These are phyloP conservation scores for Cyclura pinguis DNA, from an alignment of 2,797 vertebrate genomes.

Conservation along the genomic window DNA sequence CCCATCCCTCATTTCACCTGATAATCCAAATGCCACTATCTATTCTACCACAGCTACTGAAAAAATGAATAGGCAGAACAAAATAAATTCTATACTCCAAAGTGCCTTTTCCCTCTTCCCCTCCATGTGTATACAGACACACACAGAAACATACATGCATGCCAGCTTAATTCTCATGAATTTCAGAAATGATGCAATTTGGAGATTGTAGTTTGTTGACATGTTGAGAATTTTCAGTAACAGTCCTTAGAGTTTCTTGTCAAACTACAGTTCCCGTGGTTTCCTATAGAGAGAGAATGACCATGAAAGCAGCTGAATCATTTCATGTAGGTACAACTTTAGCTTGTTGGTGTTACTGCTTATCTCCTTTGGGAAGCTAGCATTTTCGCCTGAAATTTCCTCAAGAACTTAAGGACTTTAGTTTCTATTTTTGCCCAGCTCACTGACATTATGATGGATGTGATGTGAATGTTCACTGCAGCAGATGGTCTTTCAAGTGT, in stretches of 20 bases:
- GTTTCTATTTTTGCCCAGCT: constrained; percentile 48
- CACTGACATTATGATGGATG: constrained; percentile 77
- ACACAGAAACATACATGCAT: no score
- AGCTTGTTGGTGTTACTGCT: neutral
- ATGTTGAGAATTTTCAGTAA: neutral
- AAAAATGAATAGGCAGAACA: neutral
- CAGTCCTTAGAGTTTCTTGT: neutral
- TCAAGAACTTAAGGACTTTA: constrained; percentile 8
- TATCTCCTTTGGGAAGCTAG: neutral
- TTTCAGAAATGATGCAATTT: neutral
- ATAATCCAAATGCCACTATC: no score
- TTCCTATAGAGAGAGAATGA: neutral
- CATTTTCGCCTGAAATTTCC: constrained; percentile 15
- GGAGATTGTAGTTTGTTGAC: neutral
- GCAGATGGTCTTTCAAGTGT: constrained; percentile 79
- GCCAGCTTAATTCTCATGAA: neutral
- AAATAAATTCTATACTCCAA: neutral
- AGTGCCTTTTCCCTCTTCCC: no score
- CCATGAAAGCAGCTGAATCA: neutral
- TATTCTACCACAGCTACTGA: no score
- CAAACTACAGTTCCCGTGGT: neutral
- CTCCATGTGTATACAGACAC: no score
- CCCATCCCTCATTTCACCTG: no score
- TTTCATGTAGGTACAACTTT: neutral
- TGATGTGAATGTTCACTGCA: constrained; percentile 77